Evolutionary conservation across 1,140 invertebrate species (phyloP).

Genomic region (Zaprionus inermis): DNA sequence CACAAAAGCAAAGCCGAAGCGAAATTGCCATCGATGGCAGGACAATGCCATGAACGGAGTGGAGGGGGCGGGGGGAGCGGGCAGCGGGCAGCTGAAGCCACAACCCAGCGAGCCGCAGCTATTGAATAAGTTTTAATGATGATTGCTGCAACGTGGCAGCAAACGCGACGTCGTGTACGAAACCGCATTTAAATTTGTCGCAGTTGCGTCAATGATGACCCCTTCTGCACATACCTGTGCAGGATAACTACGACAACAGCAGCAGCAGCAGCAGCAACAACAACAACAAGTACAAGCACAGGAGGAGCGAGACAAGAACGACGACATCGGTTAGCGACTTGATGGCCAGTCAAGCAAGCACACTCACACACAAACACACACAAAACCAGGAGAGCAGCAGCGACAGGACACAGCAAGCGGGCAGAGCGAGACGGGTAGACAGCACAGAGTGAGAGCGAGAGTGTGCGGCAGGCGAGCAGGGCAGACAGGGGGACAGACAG

Average conservation of each 20-base stretch:
- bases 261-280: conserved; percentile 22
- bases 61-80: conserved; percentile 7
- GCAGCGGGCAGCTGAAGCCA: conserved; percentile 18
- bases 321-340: conserved; percentile 69
- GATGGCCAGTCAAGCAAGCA: conserved; percentile 69
- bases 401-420: conserved; percentile 40
- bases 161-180: conserved; percentile 35
- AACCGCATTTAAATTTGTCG: conserved; percentile 82
- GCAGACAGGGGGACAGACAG: conserved; percentile 3
- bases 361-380: conserved; percentile 23
- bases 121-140: conserved; percentile 82
- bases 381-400: conserved; percentile 36
- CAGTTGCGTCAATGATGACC: conserved; percentile 72
- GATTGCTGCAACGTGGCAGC: conserved; percentile 77
- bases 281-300: too few species aligned
- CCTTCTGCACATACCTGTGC: conserved; percentile 58
- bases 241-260: conserved; percentile 26
- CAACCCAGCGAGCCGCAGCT: conserved; percentile 24
- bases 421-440: conserved; percentile 8
- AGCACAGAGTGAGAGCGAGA: too few species aligned
- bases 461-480: neutral
- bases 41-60: neutral
- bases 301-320: conserved; percentile 29
- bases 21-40: conserved; percentile 56
- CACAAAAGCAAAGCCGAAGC: conserved; percentile 65